Percentiles rank a stretch among this genome's conserved stretches.
These are phyloP conservation scores for Colletes latitarsis DNA, from an alignment of 1,140 invertebrate species.

Conservation along the genomic window DNA sequence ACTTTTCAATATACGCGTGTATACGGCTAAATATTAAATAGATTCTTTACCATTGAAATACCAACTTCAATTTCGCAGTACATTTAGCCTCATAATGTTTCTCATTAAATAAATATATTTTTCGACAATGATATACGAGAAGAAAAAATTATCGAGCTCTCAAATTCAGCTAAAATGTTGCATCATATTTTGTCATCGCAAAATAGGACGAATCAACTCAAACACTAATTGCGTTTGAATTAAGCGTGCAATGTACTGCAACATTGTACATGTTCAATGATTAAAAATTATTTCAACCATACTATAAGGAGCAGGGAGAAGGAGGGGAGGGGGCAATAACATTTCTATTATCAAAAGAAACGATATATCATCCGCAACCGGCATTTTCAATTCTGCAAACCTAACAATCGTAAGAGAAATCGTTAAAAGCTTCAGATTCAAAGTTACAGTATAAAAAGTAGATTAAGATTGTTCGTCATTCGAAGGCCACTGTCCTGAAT, in stretches of 20 bases:
- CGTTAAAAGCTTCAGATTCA: slow-evolving; percentile 23
- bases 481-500: slow-evolving; percentile 76
- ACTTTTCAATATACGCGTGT: slow-evolving; percentile 37
- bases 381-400: slow-evolving; percentile 7
- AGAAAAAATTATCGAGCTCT: neutral
- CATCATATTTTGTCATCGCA: neutral
- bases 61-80: slow-evolving; percentile 26
- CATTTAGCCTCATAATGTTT: slow-evolving; percentile 21
- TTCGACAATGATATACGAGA: neutral
- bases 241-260: slow-evolving; percentile 1
- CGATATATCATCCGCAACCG: neutral
- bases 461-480: slow-evolving; percentile 76
- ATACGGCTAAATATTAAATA: slow-evolving; percentile 41
- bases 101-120: slow-evolving; percentile 21
- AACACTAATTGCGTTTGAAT: neutral
- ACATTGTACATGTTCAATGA: neutral
- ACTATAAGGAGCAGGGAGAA: neutral
- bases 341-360: slow-evolving; percentile 17
- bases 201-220: neutral
- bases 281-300: slow-evolving; percentile 17
- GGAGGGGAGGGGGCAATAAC: slow-evolving; percentile 3
- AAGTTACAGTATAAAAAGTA: slow-evolving; percentile 25
- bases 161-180: neutral
- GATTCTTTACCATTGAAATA: slow-evolving; percentile 14
- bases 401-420: slow-evolving; percentile 23